Base-by-base conservation (phyloP, 2,888 invertebrate species). In the Heliconius ethilla region DNA sequence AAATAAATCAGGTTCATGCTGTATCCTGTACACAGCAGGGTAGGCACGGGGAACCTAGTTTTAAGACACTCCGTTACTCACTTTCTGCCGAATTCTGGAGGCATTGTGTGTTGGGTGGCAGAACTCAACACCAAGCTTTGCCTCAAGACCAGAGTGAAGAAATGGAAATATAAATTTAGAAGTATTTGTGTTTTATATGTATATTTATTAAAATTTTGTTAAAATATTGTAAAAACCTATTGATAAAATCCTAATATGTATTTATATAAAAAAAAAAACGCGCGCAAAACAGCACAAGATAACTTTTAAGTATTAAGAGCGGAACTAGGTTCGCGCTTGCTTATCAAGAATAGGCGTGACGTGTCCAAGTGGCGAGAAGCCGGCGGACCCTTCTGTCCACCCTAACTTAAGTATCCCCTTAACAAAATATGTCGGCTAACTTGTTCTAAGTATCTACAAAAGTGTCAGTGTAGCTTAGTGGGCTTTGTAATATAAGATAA, bases 281-380 rank as follows among this genome's bases (percentile, higher is more conserved):
- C 3, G 15, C 7, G 7, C n/a, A 33, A 59, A 59, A n/a, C 33
- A 72, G 29, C 27, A 55, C 15, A 70, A 55, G 29, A 70, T 70
- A 51, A 11, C 29, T 70, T 13, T 22, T 55, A 70, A 70, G 51
- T 59, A 59, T 9, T 72, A 74, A 55, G 75, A 70, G 72, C 45
- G 59, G 76, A 73, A 65, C 74, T 67, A 75, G 15, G 67, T 78
- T 72, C 69, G 55, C 75, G 67, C 66, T 77, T 63, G 25, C 73
- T 74, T 79, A 80, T 79, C 70, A 70, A 78, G 77, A 81, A 79
- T 70, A 84, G 81, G 81, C 84, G 87, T 89, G 86, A 86, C 93
- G 92, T 93, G 93, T 87, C 88, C 88, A 91, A 93, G 93, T 91
- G 89, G 88, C 82, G 85, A 88, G 86, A 86, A 85, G 83, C 82